A percentile compares a stretch with the other conserved stretches of the same genome.
Conservation (phyloP, 2,113 vertebrate genomes). For the Macrotis lagotis region DNA sequence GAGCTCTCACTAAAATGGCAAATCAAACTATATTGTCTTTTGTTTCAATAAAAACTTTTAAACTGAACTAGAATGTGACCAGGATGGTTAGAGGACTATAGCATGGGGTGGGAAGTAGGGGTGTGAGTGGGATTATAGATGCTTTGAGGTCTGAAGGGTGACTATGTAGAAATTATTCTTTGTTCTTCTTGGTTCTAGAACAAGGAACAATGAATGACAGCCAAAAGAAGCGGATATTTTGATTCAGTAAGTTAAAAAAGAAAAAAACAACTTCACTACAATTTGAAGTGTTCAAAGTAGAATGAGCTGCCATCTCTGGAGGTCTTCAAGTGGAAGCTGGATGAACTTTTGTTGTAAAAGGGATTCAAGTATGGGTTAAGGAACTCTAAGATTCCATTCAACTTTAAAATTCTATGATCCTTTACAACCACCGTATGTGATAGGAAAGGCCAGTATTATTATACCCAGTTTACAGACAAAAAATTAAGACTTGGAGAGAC, state of each 20-base stretch:
- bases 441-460: not conserved
- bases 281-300: not conserved
- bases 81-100: not conserved
- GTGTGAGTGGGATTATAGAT: not conserved
- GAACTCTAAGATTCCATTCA: not conserved
- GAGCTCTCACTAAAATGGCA: no score
- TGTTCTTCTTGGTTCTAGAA: not conserved
- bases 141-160: not conserved
- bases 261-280: not conserved
- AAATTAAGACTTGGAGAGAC: not conserved
- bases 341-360: no score
- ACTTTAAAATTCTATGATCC: not conserved
- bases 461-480: not conserved
- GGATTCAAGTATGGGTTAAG: not conserved
- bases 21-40: no score
- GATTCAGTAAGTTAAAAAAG: not conserved
- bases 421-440: not conserved
- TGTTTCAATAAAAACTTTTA: no score
- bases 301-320: not conserved
- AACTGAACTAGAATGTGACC: no score
- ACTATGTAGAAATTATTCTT: not conserved
- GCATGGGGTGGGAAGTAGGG: not conserved
- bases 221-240: not conserved
- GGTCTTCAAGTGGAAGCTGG: no score
- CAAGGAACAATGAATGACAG: not conserved